These are phyloP conservation scores for Orchestes rusci DNA, from an alignment of 2,888 invertebrate species.

Conservation along the genomic window DNA sequence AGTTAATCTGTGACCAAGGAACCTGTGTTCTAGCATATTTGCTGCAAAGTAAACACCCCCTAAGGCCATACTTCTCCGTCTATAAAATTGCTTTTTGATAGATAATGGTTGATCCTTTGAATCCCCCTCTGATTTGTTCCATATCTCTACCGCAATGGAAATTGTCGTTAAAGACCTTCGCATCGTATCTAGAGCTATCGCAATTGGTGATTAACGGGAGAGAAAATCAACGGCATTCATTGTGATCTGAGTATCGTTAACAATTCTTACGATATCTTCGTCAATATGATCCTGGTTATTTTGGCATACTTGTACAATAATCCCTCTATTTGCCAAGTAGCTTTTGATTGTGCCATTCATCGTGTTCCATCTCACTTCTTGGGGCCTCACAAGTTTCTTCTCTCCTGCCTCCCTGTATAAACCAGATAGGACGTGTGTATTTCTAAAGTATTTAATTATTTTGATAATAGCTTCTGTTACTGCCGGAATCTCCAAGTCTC, in stretches of 20 bases:
- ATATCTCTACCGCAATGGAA: conserved; percentile 5
- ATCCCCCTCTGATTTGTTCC: conserved; percentile 3
- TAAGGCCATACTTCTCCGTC: conserved; percentile 5
- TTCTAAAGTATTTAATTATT: conserved; percentile 6
- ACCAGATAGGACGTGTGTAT: conserved; percentile 6
- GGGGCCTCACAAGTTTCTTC: conserved; percentile 7
- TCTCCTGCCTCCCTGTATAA: conserved; percentile 6
- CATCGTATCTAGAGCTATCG: conserved; percentile 8
- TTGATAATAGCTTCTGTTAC: too few species aligned
- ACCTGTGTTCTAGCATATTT: conserved; percentile 9
- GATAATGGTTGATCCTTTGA: background rate
- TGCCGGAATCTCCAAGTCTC: too few species aligned
- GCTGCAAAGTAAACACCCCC: conserved; percentile 4
- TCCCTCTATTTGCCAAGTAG: too few species aligned
- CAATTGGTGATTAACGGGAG: conserved; percentile 1
- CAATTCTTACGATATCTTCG: conserved; percentile 2
- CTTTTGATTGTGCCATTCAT: conserved; percentile 8
- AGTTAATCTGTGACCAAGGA: conserved; percentile 3
- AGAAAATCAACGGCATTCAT: conserved; percentile 7
- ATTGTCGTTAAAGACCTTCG: conserved; percentile 7
- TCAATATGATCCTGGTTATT: conserved; percentile 8
- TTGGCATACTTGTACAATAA: conserved; percentile 4
- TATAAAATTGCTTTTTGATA: conserved; percentile 7
- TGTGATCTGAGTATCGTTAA: conserved; percentile 4
- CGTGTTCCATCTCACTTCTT: conserved; percentile 9